Percentiles rank a stretch among this genome's conserved stretches.
These are phyloP conservation scores for Pristis pectinata DNA, from an alignment of 2,797 vertebrate genomes.

Conservation along the genomic window DNA sequence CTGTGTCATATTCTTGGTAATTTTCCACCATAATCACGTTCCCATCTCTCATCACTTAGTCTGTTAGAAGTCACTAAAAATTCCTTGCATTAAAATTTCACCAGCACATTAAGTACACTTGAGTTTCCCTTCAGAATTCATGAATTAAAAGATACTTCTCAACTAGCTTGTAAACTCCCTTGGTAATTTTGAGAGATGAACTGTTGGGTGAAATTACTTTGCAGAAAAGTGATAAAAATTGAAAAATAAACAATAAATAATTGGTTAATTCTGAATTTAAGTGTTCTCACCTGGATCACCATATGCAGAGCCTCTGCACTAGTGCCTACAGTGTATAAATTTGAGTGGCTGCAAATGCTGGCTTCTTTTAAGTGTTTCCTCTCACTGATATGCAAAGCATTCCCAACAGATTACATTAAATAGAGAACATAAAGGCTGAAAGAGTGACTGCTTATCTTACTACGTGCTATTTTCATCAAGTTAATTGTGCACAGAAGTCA, in stretches of 20 bases:
- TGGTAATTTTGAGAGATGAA: background rate
- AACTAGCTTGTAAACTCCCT: background rate
- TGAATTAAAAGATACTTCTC: background rate
- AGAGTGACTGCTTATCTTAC: background rate
- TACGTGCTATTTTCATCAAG: background rate
- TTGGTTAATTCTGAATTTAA: background rate
- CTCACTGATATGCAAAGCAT: background rate
- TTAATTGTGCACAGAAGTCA: background rate
- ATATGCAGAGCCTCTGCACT: too few species aligned
- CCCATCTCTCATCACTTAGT: background rate
- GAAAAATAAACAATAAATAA: background rate
- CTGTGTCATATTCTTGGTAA: background rate
- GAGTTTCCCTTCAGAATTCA: background rate
- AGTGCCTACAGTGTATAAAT: background rate
- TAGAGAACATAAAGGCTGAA: conserved; percentile 1
- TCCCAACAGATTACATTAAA: background rate
- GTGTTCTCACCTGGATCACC: background rate
- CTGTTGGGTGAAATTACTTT: background rate
- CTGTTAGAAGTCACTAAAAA: background rate
- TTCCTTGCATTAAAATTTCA: background rate
- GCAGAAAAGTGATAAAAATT: background rate
- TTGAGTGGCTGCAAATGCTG: background rate
- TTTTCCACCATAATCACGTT: background rate
- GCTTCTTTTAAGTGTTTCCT: background rate
- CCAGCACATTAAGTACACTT: background rate